Evolutionary conservation across 2,888 invertebrate genomes (phyloP).

Genomic region (Luperina testacea): DNA sequence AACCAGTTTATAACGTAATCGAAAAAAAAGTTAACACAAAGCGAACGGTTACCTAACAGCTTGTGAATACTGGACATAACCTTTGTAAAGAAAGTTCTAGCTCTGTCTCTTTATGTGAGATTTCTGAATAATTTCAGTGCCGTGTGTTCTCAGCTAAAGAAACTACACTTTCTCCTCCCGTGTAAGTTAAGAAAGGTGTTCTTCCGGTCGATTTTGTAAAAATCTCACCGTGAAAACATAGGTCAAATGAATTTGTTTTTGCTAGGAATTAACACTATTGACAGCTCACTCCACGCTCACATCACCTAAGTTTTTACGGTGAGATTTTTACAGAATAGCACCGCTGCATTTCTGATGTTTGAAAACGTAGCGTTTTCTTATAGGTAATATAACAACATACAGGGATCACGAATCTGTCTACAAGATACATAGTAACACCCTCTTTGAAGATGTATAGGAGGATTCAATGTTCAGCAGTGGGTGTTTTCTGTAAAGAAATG

Average conservation of each 20-base stretch:
- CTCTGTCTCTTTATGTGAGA: neutral
- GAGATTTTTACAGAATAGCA: too few relatives aligned
- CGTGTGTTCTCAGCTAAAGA: neutral
- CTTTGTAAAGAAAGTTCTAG: constrained; percentile 42
- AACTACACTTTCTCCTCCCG: neutral
- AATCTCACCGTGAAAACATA: too few relatives aligned
- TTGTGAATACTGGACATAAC: constrained; percentile 5
- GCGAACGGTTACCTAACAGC: constrained; percentile 34
- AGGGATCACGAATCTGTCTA: neutral
- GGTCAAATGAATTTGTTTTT: too few relatives aligned
- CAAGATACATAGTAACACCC: neutral
- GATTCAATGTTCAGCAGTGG: neutral
- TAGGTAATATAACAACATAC: too few relatives aligned
- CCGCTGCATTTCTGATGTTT: neutral
- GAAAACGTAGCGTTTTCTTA: neutral
- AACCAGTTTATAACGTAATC: constrained; percentile 42
- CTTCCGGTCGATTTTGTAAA: too few relatives aligned
- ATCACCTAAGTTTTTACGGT: too few relatives aligned
- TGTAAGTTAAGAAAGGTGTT: neutral
- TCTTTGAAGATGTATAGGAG: too few relatives aligned
- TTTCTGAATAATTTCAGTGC: constrained; percentile 8
- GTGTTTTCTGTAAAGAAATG: neutral
- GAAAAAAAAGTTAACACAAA: constrained; percentile 34
- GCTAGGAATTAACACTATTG: too few relatives aligned
- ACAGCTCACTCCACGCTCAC: too few relatives aligned